These are phyloP conservation scores for Rotaria magnacalcarata DNA, from an alignment of 2,888 invertebrate genomes.

Conservation along the genomic window DNA sequence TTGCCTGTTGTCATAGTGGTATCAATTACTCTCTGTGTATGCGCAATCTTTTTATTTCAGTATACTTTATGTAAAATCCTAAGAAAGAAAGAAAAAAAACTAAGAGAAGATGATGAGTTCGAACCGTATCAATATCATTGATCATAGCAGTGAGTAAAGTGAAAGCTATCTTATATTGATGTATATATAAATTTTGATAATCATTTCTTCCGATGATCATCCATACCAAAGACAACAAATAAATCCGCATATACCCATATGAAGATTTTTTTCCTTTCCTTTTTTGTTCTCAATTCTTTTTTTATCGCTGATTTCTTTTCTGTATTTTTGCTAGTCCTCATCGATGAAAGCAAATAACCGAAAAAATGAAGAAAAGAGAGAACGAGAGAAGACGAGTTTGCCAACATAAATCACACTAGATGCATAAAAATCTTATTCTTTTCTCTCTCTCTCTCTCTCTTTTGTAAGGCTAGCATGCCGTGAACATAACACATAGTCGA, in stretches of 20 bases:
- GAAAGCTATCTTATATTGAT: not conserved
- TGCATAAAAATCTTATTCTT: conserved; percentile 14
- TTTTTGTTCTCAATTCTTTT: not conserved
- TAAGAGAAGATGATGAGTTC: not conserved
- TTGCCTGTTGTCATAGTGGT: conserved; percentile 6
- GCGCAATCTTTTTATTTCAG: not conserved
- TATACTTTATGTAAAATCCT: not conserved
- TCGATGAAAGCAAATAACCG: conserved; percentile 29
- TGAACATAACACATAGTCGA: conserved; percentile 20
- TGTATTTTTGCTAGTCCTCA: not conserved
- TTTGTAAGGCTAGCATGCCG: not conserved
- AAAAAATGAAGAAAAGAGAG: conserved; percentile 25
- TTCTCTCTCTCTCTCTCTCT: not conserved
- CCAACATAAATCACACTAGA: conserved; percentile 14
- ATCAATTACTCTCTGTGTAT: not conserved
- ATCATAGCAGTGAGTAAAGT: not conserved
- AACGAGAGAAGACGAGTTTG: conserved; percentile 10
- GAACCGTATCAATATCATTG: not conserved
- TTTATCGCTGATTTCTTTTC: conserved; percentile 10
- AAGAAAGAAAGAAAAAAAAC: not conserved
- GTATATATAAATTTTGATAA: not conserved
- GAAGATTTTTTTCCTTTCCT: not conserved
- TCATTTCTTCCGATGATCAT: not conserved
- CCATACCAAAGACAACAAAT: not conserved
- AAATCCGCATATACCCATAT: not conserved